Percentiles rank a stretch among this genome's conserved stretches.
Conservation (phyloP, 2,888 invertebrate species). For the Andrena bicolor region DNA sequence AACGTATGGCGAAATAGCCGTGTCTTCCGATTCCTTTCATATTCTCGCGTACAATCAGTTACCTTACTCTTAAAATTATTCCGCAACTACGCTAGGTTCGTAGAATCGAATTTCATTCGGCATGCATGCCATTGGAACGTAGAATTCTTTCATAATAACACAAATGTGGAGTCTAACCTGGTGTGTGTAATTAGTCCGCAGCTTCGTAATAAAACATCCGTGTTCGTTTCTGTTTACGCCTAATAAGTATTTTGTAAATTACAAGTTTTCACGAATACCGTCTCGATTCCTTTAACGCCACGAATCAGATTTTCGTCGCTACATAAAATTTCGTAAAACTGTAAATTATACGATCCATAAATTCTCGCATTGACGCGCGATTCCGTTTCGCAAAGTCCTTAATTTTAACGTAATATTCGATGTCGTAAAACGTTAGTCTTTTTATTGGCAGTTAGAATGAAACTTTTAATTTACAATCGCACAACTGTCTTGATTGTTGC, state of each 20-base stretch:
- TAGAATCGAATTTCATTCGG: background rate
- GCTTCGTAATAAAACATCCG: background rate
- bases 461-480: constrained; percentile 17
- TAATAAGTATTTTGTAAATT: background rate
- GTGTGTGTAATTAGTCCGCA: background rate
- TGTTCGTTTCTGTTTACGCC: background rate
- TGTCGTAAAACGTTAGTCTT: background rate
- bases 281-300: too few species aligned
- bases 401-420: too few species aligned
- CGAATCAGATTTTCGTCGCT: too few species aligned
- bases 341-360: background rate
- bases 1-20: background rate
- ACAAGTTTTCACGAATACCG: background rate
- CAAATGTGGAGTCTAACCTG: background rate
- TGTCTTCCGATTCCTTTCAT: background rate
- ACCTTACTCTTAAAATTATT: background rate
- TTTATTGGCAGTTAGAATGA: background rate
- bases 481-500: constrained; percentile 47
- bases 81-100: background rate
- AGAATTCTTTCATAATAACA: background rate
- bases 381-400: too few species aligned
- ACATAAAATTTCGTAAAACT: background rate
- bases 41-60: background rate
- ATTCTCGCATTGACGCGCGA: background rate
- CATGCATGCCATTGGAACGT: background rate